phyloP scores from a whole-genome alignment of 2,888 invertebrate species.

The Argyra leucocephala region DNA sequence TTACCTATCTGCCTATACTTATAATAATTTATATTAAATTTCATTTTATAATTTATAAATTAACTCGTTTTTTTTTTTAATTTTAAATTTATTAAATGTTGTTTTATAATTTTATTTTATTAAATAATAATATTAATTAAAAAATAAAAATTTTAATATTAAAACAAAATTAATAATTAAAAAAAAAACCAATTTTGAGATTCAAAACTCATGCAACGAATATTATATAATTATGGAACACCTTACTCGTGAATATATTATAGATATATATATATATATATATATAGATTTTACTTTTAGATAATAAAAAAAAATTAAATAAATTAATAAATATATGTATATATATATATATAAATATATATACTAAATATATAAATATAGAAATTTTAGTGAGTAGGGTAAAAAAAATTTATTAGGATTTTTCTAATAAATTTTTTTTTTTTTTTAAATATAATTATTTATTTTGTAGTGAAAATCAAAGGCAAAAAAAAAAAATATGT shows the following conservation, averaged over 20 bases:
- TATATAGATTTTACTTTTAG: slow-evolving; percentile 5
- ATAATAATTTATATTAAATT: too few relatives aligned
- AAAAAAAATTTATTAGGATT: slow-evolving; percentile 1
- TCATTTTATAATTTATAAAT: too few relatives aligned
- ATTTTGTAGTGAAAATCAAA: too few relatives aligned
- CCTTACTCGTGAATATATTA: slow-evolving; percentile 5
- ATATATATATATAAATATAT: slow-evolving; percentile 7
- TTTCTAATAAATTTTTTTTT: not conserved
- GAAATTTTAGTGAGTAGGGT: not conserved
- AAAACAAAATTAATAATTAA: slow-evolving; percentile 33
- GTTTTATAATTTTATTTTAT: too few relatives aligned
- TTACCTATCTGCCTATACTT: too few relatives aligned
- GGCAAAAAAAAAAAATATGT: too few relatives aligned
- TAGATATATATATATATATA: too few relatives aligned
- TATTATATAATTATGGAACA: slow-evolving; percentile 45
- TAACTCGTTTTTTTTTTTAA: too few relatives aligned
- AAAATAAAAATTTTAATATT: slow-evolving; percentile 27
- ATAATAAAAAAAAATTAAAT: slow-evolving; percentile 10
- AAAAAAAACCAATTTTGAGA: slow-evolving; percentile 24
- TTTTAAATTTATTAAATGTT: too few relatives aligned
- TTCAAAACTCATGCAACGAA: slow-evolving; percentile 42
- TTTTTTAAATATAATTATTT: too few relatives aligned
- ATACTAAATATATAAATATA: not conserved
- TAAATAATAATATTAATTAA: too few relatives aligned
- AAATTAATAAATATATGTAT: slow-evolving; percentile 12